Conservation (phyloP, 2,797 vertebrate species). For the Psittacula derbiana region DNA sequence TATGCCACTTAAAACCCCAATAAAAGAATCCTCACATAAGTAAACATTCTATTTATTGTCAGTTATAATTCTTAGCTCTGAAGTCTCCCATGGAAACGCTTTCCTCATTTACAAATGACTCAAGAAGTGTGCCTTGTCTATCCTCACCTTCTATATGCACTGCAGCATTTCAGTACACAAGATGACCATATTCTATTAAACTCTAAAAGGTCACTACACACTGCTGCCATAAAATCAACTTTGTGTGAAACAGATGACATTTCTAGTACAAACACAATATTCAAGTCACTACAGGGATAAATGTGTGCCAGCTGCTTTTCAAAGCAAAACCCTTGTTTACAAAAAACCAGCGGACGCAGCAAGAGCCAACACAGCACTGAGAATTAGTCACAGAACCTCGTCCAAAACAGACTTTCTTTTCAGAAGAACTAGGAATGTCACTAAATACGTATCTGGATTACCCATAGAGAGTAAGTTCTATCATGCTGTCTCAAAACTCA, state of each 20-base stretch:
- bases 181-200: background rate
- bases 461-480: background rate
- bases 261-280: conserved; percentile 46
- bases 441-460: background rate
- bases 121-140: background rate
- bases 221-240: conserved; percentile 44
- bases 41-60: background rate
- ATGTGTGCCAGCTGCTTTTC: conserved; percentile 30
- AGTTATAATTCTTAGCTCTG: background rate
- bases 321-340: conserved; percentile 40
- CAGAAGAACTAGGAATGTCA: background rate
- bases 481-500: background rate
- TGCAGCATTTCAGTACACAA: background rate
- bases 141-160: background rate
- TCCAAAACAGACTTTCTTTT: background rate
- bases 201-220: conserved; percentile 16
- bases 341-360: background rate
- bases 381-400: background rate
- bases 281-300: conserved; percentile 22
- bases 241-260: conserved; percentile 35
- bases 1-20: background rate
- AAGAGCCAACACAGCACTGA: background rate
- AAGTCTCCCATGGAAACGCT: background rate
- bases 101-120: background rate
- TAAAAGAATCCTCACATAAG: background rate